Evolutionary conservation across 2,113 vertebrate genomes (phyloP).

Genomic region (Oryzias javanicus): DNA sequence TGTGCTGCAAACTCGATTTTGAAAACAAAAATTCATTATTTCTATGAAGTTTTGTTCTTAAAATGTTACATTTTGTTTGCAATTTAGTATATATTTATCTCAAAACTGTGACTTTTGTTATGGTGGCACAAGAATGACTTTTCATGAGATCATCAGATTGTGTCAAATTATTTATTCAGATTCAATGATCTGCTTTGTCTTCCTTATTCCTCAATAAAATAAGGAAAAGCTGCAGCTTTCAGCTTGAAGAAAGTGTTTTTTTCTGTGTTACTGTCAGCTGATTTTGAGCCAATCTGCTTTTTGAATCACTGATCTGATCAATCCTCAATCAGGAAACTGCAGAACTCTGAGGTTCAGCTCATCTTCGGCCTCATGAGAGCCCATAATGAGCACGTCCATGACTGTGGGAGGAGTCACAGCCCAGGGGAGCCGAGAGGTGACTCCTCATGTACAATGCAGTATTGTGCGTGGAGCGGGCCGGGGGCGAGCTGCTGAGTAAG

Average conservation of each 20-base stretch:
- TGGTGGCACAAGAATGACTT: no score
- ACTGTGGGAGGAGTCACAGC: background rate
- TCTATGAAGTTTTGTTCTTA: no score
- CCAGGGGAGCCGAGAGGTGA: conserved; percentile 3
- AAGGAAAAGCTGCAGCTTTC: background rate
- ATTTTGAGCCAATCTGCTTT: conserved; percentile 51
- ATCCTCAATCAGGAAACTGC: conserved; percentile 49
- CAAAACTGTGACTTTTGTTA: no score
- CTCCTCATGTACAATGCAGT: background rate
- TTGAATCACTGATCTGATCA: conserved; percentile 71
- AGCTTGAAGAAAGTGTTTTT: conserved; percentile 20
- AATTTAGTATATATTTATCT: no score
- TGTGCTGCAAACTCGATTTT: no score
- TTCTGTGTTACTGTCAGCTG: conserved; percentile 40
- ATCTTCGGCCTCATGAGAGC: conserved; percentile 16
- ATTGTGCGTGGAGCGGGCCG: background rate
- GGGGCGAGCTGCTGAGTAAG: background rate
- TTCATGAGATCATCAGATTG: no score
- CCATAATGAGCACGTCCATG: conserved; percentile 19
- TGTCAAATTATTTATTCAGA: no score
- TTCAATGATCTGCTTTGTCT: background rate
- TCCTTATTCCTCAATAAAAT: conserved; percentile 9
- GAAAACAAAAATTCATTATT: no score
- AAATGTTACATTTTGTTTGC: no score
- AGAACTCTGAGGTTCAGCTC: conserved; percentile 37